Conservation (phyloP, 23 tunicate species). For the Aplidium turbinatum region DNA sequence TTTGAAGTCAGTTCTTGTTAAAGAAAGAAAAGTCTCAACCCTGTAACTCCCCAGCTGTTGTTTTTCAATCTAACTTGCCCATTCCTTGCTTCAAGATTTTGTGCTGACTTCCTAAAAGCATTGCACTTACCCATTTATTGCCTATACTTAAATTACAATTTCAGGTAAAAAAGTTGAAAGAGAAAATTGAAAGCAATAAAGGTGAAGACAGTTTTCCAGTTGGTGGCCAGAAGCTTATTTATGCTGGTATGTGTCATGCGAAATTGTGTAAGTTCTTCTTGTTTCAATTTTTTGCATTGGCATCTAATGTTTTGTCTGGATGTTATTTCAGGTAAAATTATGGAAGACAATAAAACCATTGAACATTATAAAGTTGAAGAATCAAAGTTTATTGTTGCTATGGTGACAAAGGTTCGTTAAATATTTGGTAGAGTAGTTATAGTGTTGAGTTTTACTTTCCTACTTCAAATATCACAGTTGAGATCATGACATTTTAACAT, state of each 20-base stretch:
- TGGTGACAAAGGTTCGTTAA: constrained; percentile 95
- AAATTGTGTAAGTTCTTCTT: constrained; percentile 5
- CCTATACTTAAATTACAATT: no score
- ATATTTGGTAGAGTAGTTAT: no score
- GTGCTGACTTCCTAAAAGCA: no score
- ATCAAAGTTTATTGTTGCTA: constrained; percentile 86
- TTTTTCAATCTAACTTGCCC: no score
- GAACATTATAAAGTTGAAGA: constrained; percentile 76
- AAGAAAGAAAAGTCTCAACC: no score
- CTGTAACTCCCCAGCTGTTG: no score
- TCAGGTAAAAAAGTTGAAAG: constrained; percentile 69
- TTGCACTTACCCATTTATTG: no score
- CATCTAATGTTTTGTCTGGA: neutral
- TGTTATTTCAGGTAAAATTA: constrained; percentile 68
- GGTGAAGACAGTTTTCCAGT: constrained; percentile 65
- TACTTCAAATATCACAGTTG: no score
- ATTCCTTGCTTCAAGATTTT: no score
- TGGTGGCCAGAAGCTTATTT: constrained; percentile 78
- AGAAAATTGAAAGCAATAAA: constrained; percentile 56
- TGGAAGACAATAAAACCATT: constrained; percentile 70
- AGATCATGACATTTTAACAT: no score
- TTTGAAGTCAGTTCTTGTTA: no score
- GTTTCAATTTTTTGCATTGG: neutral
- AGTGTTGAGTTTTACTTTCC: no score
- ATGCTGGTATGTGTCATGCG: constrained; percentile 43